Evolutionary conservation across 1,140 invertebrate species (phyloP), one percentile per base, ranked within the genome.

Genomic region (Drosophila rufa): DNA sequence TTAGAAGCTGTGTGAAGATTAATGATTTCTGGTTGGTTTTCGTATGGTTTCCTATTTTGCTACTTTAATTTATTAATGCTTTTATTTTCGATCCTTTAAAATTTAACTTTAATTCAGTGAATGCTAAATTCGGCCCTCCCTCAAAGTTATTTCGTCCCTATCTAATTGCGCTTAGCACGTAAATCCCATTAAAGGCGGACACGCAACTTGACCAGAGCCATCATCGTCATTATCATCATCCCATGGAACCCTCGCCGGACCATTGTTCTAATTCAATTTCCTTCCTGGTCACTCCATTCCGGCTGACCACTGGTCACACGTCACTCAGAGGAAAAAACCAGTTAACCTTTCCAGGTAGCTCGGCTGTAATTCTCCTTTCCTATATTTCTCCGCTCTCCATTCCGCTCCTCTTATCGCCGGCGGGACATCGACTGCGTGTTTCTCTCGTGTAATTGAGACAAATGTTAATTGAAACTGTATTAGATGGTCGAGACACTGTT

Each of bases 211-310:
- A 55, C 69, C 82, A 79, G 70, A 76, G 47, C 48, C 64, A 68
- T 76, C 61, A 40, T 33, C 30, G 66, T 67, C 47, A 67, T 64
- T 60, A 65, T 65, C 75, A 77, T 77, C 55, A 47, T 40, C 43
- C 73, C 59, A 71, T 45, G 56, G 48, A 82, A 75, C 73, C 75
- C 83, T 58, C 38, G 58, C 57, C 22, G 47, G 38, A 55, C 64
- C 71, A 65, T 89, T 80, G 77, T 89, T 89, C 82, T 89, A 87
- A 87, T 89, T 89, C 84, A 84, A 87, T 89, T 84, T 89, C 62
- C 65, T 56, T 53, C 38, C 51, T 58, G 68, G 47, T 62, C 58
- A 80, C 47, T 74, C 30, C 17, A 51, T 58, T 33, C 33, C 47
- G 47, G 51, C 80, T 84, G 84, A 87, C 84, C 84, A 62, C 80